Evolutionary conservation across 37 sponge, comb jelly and placozoan species (phyloP), one percentile per base, ranked within the genome.

Genomic region (Spongilla lacustris): DNA sequence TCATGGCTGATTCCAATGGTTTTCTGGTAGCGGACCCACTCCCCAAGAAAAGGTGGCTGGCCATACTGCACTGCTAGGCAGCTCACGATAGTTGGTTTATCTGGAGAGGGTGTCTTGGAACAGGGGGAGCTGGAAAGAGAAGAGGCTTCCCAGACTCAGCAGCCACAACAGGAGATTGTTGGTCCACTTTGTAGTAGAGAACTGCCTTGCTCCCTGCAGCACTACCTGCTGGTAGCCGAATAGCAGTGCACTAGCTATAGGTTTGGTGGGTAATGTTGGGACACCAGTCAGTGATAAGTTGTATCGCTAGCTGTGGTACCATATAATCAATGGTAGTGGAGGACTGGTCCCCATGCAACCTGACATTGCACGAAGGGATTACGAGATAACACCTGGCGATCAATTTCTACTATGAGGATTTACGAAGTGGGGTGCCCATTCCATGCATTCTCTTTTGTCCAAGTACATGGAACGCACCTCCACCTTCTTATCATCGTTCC

Each of bases 1-100:
- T 66, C 28, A 79, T 79, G 80, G 30, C 17, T 32, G 11, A 79
- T 32, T 1, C 80, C 80, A 79, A 79, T 50, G 50, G 66, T 26
- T 24, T 50, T 79, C 17, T 79, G 67, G 30, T 79, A 79, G 29
- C 30, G 66, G 0, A 79, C 30, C 67, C 66, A 79, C 34, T 79
- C 67, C 25, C 34, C 58, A 3, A 79, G 28, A 28, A 27, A 79
- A 28, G 66, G 66, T 3, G 80, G 80, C 22, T 26, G 26, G 30
- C 80, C 67, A 79, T 79, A 79, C 25, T 66, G 34, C 9, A 50
- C 30, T 2, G 67, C 80, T 14, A 79, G 12, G 30, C 80, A 79
- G 12, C 30, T 30, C 28, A 34, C 80, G 49, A 66, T 50, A 6
- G 41, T 41, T 41, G 41, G 41, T 66, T 49, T 79, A 33, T 76